Conservation (phyloP, 1,140 invertebrate genomes). For the Onthophagus taurus region DNA sequence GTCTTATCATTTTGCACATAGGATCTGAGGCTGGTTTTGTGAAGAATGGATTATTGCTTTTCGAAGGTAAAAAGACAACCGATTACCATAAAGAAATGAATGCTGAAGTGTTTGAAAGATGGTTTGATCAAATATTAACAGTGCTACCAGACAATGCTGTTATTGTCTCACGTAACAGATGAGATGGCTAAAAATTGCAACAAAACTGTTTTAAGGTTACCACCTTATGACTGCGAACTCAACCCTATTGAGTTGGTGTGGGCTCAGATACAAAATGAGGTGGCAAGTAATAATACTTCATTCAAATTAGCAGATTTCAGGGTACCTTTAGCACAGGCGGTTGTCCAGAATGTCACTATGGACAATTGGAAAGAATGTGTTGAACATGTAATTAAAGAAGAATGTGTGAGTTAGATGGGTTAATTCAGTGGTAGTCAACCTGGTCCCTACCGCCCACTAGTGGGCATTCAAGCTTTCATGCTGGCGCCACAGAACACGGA, state of each 20-base stretch:
- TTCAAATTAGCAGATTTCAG: slow-evolving; percentile 15
- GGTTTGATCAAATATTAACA: too few relatives aligned
- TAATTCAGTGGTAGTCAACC: too few relatives aligned
- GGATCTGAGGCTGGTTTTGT: slow-evolving; percentile 27
- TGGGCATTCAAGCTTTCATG: too few relatives aligned
- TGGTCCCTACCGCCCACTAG: too few relatives aligned
- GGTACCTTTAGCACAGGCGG: too few relatives aligned
- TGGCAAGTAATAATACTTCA: slow-evolving; percentile 22
- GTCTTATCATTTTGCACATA: slow-evolving; percentile 27
- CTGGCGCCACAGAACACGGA: too few relatives aligned
- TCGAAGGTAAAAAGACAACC: slow-evolving; percentile 11
- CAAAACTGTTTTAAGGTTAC: slow-evolving; percentile 26
- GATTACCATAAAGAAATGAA: too few relatives aligned
- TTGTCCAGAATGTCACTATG: too few relatives aligned
- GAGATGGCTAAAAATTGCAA: slow-evolving; percentile 17
- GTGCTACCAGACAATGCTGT: too few relatives aligned
- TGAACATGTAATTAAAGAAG: slow-evolving; percentile 3
- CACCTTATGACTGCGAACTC: slow-evolving; percentile 35
- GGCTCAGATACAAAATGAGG: slow-evolving; percentile 32
- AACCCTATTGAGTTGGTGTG: slow-evolving; percentile 36
- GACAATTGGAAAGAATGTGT: neutral
- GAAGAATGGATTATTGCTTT: slow-evolving; percentile 18
- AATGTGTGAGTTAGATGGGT: too few relatives aligned
- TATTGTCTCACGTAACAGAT: slow-evolving; percentile 21
- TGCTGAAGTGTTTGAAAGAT: too few relatives aligned